Evolutionary conservation across 2,888 invertebrate species (phyloP), one percentile per base, ranked within the genome.

Genomic region (Philopedon plagiatum): DNA sequence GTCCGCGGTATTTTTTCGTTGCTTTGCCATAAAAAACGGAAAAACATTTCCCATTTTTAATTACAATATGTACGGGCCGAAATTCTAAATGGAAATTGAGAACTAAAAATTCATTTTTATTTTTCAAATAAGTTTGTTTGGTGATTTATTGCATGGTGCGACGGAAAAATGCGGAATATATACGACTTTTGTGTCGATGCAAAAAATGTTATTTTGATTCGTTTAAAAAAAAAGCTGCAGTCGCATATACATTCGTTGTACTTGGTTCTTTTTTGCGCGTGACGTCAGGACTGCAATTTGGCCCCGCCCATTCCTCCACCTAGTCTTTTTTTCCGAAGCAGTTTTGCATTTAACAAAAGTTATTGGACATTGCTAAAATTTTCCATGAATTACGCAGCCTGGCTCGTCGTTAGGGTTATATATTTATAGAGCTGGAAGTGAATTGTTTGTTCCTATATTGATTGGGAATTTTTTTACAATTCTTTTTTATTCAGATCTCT

Each of bases 41-140:
- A 60, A 74, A 75, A 75, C 75, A 75, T 75, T 75, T 75, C 75
- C 75, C 75, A 75, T 69, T 75, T 75, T 75, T 75, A 75, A 75
- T 75, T 75, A 75, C 75, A 75, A 75, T 75, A 75, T 75, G 75
- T 72, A 75, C 75, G 72, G 68, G 51, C 75, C 69, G 65, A 75
- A 72, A 75, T 75, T 75, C 75, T 75, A 75, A 75, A 75, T 75
- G 75, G 75, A 75, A 75, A 75, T 75, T 63, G 75, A 75, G 75
- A 75, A 75, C 72, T 75, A 73, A 75, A 75, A 75, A 75, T 73
- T 69, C 75, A 71, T 73, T 73, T 75, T 75, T 73, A 73, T 75
- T 75, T 73, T 75, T 73, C 63, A 71, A 75, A 75, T 75, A 75
- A 75, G 73, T 75, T 75, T 70, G 73, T 75, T 71, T 70, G 73